A percentile compares a stretch with the other conserved stretches of the same genome.
Conservation (phyloP, 2,888 invertebrate genomes). For the Diaperis boleti region DNA sequence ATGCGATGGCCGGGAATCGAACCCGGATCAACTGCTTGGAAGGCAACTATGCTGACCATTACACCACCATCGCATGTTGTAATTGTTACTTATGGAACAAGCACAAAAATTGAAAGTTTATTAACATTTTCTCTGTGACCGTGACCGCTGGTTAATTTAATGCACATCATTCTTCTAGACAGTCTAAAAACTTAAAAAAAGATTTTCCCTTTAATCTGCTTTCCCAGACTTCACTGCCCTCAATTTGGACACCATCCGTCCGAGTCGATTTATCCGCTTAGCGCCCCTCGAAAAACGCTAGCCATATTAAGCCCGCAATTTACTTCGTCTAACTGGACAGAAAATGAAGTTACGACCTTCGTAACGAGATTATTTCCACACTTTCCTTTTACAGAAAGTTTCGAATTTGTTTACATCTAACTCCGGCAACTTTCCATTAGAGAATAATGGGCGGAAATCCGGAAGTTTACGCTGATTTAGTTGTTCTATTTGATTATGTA, state of each 20-base stretch:
- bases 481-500: conserved; percentile 5
- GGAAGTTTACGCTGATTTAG: conserved; percentile 8
- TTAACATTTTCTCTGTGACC: no score
- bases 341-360: neutral
- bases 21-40: conserved; percentile 68
- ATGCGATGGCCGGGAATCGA: conserved; percentile 68
- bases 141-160: no score
- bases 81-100: no score
- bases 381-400: conserved; percentile 1
- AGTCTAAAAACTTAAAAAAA: no score
- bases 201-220: no score
- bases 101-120: no score
- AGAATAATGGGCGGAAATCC: conserved; percentile 9
- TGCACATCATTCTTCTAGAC: no score
- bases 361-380: conserved; percentile 16
- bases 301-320: no score
- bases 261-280: no score
- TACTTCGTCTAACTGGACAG: neutral
- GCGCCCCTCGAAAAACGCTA: no score
- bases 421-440: conserved; percentile 15
- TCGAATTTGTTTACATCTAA: conserved; percentile 14
- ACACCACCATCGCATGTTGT: conserved; percentile 67
- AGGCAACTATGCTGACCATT: conserved; percentile 68
- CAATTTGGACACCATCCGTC: no score
- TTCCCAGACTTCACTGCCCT: no score